Evolutionary conservation across 2,113 vertebrate genomes (phyloP), one percentile per base, ranked within the genome.

Genomic region (Marmota flaviventris): DNA sequence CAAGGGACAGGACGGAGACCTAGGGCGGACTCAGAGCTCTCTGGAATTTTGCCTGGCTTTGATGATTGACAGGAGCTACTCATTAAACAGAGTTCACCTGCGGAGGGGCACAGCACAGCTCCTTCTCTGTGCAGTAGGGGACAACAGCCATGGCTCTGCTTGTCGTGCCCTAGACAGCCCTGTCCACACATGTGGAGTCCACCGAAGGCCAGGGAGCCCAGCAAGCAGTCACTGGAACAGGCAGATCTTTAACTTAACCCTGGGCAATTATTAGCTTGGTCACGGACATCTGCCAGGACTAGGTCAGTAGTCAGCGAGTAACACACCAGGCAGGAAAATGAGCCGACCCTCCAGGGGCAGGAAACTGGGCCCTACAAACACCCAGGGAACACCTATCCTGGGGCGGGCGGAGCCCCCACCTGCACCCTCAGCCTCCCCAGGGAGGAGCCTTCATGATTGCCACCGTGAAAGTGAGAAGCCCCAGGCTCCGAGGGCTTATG

Each of bases 221-320:
- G 65, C 45, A 8, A 2, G 20, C 1, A 2, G 48, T n/a, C 72
- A 3, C 18, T 0, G 25, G 78, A 29, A 70, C 29, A 8, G 75
- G 86, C 72, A 85, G 58, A 61, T 83, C 45, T 48, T 87, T 95
- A 88, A 85, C 95, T 81, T 5, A 24, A 14, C 48, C 3, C 72
- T 61, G 89, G 94, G 61, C 82, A 96, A 97, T 96, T 4, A 97
- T 96, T 98, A 97, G 85, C 96, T 72, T 7, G 61, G 14, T 4
- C 10, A 32, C 24, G 65, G 86, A 39, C 27, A 1, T 1, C 4
- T 10, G 75, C 3, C 1, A 27, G 63, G 53, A 12, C 1, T 0
- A 10, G 70, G 34, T 51, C 5, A 34, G 5, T 4, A 12, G 89
- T n/a, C 18, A 48, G 39, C 58, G n/a, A 81, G 69, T 24, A 42